Evolutionary conservation across 2,113 vertebrate species (phyloP).

Genomic region (Alethe castanea): DNA sequence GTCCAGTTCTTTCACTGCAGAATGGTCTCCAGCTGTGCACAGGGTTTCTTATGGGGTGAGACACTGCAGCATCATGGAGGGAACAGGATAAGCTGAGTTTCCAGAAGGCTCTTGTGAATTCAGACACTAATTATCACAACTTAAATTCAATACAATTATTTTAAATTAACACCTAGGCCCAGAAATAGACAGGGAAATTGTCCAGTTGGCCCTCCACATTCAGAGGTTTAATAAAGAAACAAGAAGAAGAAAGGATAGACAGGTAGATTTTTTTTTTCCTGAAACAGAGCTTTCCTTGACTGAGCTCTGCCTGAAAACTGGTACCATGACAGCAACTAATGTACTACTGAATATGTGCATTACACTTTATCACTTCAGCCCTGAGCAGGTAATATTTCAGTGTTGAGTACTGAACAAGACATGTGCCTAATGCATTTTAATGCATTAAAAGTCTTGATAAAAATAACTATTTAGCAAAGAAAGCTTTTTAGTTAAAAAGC

Average conservation of each 20-base stretch:
- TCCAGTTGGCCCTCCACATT: not conserved
- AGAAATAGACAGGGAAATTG: not conserved
- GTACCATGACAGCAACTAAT: not conserved
- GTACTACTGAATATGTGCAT: not conserved
- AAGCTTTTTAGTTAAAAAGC: conserved; percentile 37
- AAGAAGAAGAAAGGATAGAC: not conserved
- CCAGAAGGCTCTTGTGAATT: not conserved
- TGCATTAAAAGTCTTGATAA: conserved; percentile 29
- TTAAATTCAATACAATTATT: not conserved
- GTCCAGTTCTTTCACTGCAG: not conserved
- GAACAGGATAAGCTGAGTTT: not conserved
- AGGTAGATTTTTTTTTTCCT: not conserved
- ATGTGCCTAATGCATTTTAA: conserved; percentile 50
- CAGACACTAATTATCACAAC: not conserved
- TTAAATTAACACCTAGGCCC: not conserved
- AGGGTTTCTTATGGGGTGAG: not conserved
- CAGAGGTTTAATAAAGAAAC: not conserved
- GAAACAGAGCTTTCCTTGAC: not conserved
- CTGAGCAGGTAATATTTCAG: not conserved
- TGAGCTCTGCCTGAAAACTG: not conserved
- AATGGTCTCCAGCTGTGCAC: not conserved
- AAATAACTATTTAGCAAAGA: conserved; percentile 50
- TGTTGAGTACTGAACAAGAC: not conserved
- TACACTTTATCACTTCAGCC: conserved; percentile 26
- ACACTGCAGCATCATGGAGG: not conserved